Evolutionary conservation across 2,113 vertebrate species (phyloP), one percentile per base, ranked within the genome.

Genomic region (Paracanthobrama guichenoti): DNA sequence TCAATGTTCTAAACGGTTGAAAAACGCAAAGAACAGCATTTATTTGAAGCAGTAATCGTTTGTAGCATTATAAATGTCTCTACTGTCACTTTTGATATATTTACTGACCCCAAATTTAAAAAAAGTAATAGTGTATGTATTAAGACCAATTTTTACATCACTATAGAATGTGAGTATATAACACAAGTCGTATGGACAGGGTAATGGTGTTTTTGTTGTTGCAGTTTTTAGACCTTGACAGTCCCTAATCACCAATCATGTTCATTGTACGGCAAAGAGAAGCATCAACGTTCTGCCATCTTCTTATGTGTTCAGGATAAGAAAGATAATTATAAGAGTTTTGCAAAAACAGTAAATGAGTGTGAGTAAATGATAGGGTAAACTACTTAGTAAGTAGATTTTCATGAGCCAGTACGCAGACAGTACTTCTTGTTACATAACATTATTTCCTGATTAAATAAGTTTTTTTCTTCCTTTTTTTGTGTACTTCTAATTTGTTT

Each of bases 381-480:
- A 50, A 50, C 48, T 50, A 16, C 48, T 50, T 50, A 50, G 9
- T 44, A 11, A 11, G 9, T 16, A 50, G 26, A 57, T 28, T 72
- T 44, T 67, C n/a, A 31, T n/a, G 1, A 44, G 69, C 22, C 64
- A 39, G 28, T 48, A 81, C 64, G 3, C 44, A 46, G 57, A 26
- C 24, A 66, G 79, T 67, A 2, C 10, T 39, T 20, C 53, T 18
- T 50, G 20, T 87, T 69, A 53, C 76, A 82, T 83, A 73, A 72
- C n/a, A n/a, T n/a, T n/a, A n/a, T n/a, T n/a, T n/a, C n/a, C n/a
- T n/a, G n/a, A n/a, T n/a, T n/a, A n/a, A n/a, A n/a, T n/a, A n/a
- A n/a, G n/a, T 88, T 57, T 84, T 31, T 59, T 10, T 88, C 60
- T 24, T 44, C 12, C 22, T 80, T 44, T 79, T 55, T 53, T 10